Base-by-base conservation (phyloP, 1,140 invertebrate genomes). In the Pseudachorutes palmiensis region DNA sequence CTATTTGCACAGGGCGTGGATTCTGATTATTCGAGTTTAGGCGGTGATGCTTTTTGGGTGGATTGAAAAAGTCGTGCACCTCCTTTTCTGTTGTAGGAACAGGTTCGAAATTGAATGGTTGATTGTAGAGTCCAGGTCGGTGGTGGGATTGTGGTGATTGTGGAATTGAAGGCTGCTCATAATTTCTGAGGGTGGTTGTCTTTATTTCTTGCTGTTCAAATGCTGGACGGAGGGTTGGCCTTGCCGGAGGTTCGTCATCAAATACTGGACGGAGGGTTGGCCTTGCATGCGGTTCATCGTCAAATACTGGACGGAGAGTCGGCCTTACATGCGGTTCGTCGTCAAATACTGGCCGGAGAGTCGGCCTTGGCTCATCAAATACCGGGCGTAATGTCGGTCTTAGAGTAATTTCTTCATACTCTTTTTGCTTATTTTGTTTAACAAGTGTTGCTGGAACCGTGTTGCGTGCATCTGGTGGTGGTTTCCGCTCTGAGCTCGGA, bases 381-480 rank as follows among this genome's bases (percentile, higher is more conserved):
- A n/a, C 12, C 14, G 60, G 48, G 2, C 55, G 57, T 28, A 28
- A 28, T 60, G 67, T 29, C 31, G 61, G 58, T 31, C 28, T 2
- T 1, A 31, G 9, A 2, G 55, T 60, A 5, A 24, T 32, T 19
- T 45, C 36, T 45, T 45, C 36, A 19, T 45, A 45, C 36, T 12
- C 57, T 2, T 14, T 31, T 41, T 2, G 14, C 24, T 55, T 55
- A 24, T 9, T 5, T 22, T 14, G 51, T 26, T 55, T 14, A 22
- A 55, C 24, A 5, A 71, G 24, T 30, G 41, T 33, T 45, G 72
- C 67, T 2, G n/a, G 32, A 61, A 73, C 63, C 26, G 72, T 69
- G 59, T 73, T 73, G 41, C 65, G 69, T 62, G 71, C 66, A 62
- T 73, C 72, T 58, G 72, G 69, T 32, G 72, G 72, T 19, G 72